A percentile compares a stretch with the other conserved stretches of the same genome.
Evolutionary conservation across 2,797 vertebrate species (phyloP).

Genomic region (Craterocephalus amniculus): DNA sequence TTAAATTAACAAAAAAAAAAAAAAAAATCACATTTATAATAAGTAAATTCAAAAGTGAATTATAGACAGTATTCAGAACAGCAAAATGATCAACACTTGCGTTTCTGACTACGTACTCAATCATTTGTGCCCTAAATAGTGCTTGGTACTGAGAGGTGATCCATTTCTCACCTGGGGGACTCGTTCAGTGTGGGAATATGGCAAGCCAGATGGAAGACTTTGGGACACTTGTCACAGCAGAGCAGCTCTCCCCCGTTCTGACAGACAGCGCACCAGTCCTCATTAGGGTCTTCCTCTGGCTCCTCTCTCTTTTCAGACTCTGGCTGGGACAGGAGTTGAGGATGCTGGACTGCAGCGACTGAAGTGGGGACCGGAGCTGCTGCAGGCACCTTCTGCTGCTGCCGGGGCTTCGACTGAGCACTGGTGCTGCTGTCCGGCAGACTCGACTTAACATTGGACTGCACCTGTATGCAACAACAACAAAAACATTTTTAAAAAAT

Average conservation of each 20-base stretch:
- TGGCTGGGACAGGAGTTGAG: conserved; percentile 20
- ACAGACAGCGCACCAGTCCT: conserved; percentile 98
- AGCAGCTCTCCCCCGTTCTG: conserved; percentile 97
- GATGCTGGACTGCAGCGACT: conserved; percentile 35
- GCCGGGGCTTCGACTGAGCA: conserved; percentile 72
- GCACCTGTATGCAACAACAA: conserved; percentile 71
- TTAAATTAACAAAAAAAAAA: no score
- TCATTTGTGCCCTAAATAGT: not conserved
- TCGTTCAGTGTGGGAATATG: conserved; percentile 93
- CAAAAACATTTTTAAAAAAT: no score
- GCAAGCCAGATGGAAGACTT: conserved; percentile 96
- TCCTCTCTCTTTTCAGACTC: conserved; percentile 66
- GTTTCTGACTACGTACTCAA: not conserved
- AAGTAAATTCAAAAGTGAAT: no score
- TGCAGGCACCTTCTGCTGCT: conserved; percentile 48
- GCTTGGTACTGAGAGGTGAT: not conserved
- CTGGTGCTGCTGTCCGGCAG: conserved; percentile 87
- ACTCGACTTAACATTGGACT: conserved; percentile 78
- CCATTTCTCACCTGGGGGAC: conserved; percentile 89
- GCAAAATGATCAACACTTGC: no score
- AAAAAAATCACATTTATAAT: no score
- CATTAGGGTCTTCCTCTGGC: conserved; percentile 88
- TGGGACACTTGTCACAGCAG: conserved; percentile 97
- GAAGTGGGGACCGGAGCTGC: conserved; percentile 2
- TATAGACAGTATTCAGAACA: no score